phyloP scores from a whole-genome alignment of 2,113 vertebrate species.

The Phasianus colchicus region DNA sequence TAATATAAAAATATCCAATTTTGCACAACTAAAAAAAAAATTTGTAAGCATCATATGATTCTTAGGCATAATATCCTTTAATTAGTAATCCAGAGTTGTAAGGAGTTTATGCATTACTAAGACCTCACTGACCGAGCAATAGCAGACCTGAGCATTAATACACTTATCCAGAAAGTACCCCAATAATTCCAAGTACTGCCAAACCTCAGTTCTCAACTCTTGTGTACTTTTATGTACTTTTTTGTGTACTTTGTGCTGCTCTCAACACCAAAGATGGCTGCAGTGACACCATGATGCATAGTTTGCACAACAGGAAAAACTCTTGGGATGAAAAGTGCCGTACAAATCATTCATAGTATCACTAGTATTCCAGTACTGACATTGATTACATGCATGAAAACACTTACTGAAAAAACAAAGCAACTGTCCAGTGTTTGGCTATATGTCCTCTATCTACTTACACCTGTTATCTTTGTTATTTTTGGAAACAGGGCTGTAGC shows the following conservation, averaged over 20 bases:
- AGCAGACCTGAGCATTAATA: neutral
- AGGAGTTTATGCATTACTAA: constrained; percentile 27
- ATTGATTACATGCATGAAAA: neutral
- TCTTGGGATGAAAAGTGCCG: neutral
- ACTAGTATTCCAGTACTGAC: neutral
- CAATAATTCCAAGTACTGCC: neutral
- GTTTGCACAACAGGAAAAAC: neutral
- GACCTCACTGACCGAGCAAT: constrained; percentile 13
- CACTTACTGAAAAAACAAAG: constrained; percentile 20
- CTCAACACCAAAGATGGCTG: neutral
- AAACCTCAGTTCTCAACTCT: neutral
- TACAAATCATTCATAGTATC: neutral
- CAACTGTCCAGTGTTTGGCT: constrained; percentile 30
- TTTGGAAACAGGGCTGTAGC: constrained; percentile 28
- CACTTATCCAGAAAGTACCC: neutral
- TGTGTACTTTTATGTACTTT: accelerated
- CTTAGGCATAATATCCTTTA: neutral
- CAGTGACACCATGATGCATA: neutral
- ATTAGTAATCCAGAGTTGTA: neutral
- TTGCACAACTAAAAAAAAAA: neutral
- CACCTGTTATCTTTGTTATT: constrained; percentile 71
- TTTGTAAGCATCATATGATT: neutral
- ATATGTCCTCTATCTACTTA: constrained; percentile 1
- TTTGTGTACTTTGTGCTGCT: neutral
- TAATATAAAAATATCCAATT: neutral